Evolutionary conservation across 2,888 invertebrate species (phyloP).

Genomic region (Scotopteryx bipunctaria): DNA sequence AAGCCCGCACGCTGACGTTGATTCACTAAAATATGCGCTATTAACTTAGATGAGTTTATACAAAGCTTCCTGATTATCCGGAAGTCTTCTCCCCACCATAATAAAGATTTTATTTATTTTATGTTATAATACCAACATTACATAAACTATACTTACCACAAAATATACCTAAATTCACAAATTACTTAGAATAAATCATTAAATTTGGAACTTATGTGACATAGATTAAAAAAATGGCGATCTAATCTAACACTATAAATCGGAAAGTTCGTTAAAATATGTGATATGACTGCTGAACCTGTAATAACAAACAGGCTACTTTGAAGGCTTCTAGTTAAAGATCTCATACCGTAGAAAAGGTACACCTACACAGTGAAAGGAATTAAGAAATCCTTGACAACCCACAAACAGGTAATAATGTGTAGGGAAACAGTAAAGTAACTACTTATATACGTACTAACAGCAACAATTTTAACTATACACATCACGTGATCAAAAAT

Average conservation of each 20-base stretch:
- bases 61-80: conserved; percentile 27
- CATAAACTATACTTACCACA: too few relatives aligned
- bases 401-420: conserved; percentile 19
- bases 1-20: conserved; percentile 18
- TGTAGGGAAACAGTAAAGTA: conserved; percentile 8
- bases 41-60: conserved; percentile 25
- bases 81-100: conserved; percentile 12
- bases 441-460: not conserved
- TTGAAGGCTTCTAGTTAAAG: too few relatives aligned
- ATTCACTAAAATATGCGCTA: conserved; percentile 21
- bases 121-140: too few relatives aligned
- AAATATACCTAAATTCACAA: too few relatives aligned
- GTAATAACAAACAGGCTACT: too few relatives aligned
- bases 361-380: conserved; percentile 27
- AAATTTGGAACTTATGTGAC: too few relatives aligned
- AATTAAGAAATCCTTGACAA: conserved; percentile 31
- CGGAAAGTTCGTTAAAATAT: too few relatives aligned
- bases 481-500: too few relatives aligned
- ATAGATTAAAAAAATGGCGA: too few relatives aligned
- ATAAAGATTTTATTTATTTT: conserved; percentile 4
- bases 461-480: not conserved
- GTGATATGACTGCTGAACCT: too few relatives aligned
- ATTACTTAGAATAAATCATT: too few relatives aligned
- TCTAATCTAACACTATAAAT: too few relatives aligned
- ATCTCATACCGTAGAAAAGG: conserved; percentile 1